Evolutionary conservation across 2,113 vertebrate genomes (phyloP).

Genomic region (Melanotaenia duboulayi): DNA sequence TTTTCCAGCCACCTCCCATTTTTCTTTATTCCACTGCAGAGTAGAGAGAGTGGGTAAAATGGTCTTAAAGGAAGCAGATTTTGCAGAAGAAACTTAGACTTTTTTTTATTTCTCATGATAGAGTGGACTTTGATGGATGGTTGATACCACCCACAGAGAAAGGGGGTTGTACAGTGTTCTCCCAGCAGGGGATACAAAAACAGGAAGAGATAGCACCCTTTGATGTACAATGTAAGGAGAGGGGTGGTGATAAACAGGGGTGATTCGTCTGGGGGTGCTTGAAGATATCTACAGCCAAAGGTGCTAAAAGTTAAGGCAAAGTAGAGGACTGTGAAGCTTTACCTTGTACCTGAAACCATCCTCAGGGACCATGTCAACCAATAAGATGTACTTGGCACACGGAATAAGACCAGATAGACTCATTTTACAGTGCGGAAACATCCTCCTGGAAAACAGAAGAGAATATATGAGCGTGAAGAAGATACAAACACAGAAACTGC

Average conservation of each 20-base stretch:
- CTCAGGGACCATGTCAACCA: slow-evolving; percentile 91
- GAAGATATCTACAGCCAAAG: slow-evolving; percentile 10
- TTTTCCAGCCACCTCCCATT: slow-evolving; percentile 93
- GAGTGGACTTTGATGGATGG: slow-evolving; percentile 47
- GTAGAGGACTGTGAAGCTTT: neutral
- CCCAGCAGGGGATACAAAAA: slow-evolving; percentile 82
- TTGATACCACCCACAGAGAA: slow-evolving; percentile 74
- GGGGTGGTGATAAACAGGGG: slow-evolving; percentile 59
- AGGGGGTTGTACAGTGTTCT: slow-evolving; percentile 63
- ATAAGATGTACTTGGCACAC: slow-evolving; percentile 90
- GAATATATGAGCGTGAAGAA: neutral
- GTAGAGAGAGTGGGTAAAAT: slow-evolving; percentile 45
- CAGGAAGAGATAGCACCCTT: slow-evolving; percentile 85
- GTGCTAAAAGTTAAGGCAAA: neutral
- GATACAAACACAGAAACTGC: neutral
- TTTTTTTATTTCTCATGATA: slow-evolving; percentile 43
- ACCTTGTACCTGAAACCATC: slow-evolving; percentile 93
- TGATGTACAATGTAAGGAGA: slow-evolving; percentile 76
- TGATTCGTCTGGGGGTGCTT: slow-evolving; percentile 39
- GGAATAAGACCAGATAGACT: slow-evolving; percentile 88
- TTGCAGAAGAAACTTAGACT: slow-evolving; percentile 18
- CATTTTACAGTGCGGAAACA: slow-evolving; percentile 95
- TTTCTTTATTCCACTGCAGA: slow-evolving; percentile 92
- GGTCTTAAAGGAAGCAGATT: slow-evolving; percentile 25
- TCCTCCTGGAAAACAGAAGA: slow-evolving; percentile 82